Conservation (phyloP, 2,888 invertebrate species). For the Mallateleia sp. region DNA sequence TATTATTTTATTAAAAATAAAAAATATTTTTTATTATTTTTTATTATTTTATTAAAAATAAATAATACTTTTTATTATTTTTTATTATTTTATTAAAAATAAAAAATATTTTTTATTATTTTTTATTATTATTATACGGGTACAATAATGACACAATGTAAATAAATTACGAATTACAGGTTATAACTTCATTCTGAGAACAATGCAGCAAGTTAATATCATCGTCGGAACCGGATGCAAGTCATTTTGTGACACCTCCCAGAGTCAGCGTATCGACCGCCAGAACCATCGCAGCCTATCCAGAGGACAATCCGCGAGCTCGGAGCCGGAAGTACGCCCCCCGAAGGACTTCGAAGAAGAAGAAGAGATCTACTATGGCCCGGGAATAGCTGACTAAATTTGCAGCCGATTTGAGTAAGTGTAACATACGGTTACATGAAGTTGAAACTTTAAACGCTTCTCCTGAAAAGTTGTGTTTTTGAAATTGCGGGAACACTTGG, state of each 20-base stretch:
- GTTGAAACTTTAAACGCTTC: no score
- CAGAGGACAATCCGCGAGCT: neutral
- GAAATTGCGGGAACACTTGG: no score
- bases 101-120: no score
- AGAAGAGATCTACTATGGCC: slow-evolving; percentile 37
- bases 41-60: no score
- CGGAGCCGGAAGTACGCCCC: neutral
- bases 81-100: no score
- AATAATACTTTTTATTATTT: no score
- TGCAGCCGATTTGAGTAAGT: slow-evolving; percentile 31
- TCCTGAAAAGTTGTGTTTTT: no score
- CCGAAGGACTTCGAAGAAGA: slow-evolving; percentile 21
- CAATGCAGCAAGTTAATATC: neutral
- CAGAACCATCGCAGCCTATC: slow-evolving; percentile 12
- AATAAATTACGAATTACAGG: no score
- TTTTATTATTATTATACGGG: no score
- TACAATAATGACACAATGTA: no score
- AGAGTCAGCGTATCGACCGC: neutral
- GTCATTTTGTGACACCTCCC: neutral
- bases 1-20: no score
- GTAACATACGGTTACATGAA: slow-evolving; percentile 25
- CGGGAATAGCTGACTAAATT: slow-evolving; percentile 39
- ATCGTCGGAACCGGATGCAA: neutral
- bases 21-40: no score
- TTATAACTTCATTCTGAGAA: neutral